These are phyloP conservation scores for Orchesellides sinensis DNA, from an alignment of 2,888 invertebrate species.

Conservation along the genomic window DNA sequence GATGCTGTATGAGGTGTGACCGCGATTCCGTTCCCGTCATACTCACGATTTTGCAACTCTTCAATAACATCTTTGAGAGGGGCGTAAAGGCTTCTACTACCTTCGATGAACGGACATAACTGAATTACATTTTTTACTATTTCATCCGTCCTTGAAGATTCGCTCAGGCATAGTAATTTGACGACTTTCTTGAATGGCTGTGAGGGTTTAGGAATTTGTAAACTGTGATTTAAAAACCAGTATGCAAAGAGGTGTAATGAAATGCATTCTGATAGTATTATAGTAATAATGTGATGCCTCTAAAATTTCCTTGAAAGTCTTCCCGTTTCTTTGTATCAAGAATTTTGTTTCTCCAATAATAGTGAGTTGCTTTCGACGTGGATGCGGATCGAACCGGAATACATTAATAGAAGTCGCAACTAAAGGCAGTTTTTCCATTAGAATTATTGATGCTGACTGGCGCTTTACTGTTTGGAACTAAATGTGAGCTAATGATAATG, in stretches of 20 bases:
- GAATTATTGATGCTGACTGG: too few species aligned
- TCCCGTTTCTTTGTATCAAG: slow-evolving; percentile 32
- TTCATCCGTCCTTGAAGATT: slow-evolving; percentile 28
- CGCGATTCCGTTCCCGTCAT: slow-evolving; percentile 62
- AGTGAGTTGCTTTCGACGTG: slow-evolving; percentile 53
- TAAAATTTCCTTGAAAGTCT: slow-evolving; percentile 30
- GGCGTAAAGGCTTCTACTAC: slow-evolving; percentile 17
- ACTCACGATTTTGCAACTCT: slow-evolving; percentile 58
- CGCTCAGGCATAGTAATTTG: slow-evolving; percentile 42
- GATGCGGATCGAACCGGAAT: slow-evolving; percentile 70
- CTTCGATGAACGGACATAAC: slow-evolving; percentile 60
- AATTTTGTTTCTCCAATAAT: slow-evolving; percentile 61
- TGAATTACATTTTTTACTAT: slow-evolving; percentile 56
- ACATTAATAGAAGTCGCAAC: slow-evolving; percentile 40
- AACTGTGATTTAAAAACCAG: neutral
- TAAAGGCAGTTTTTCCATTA: slow-evolving; percentile 45
- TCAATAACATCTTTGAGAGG: slow-evolving; percentile 52
- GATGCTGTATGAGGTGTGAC: slow-evolving; percentile 37
- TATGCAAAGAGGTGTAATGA: neutral
- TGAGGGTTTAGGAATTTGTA: neutral
- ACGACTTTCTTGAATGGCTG: slow-evolving; percentile 66
- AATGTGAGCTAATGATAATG: too few species aligned
- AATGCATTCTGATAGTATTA: too few species aligned
- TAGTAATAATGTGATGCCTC: slow-evolving; percentile 46
- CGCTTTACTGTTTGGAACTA: too few species aligned